Evolutionary conservation across 2,888 invertebrate genomes (phyloP), one percentile per base, ranked within the genome.

Genomic region (Rhogogaster chlorosoma): DNA sequence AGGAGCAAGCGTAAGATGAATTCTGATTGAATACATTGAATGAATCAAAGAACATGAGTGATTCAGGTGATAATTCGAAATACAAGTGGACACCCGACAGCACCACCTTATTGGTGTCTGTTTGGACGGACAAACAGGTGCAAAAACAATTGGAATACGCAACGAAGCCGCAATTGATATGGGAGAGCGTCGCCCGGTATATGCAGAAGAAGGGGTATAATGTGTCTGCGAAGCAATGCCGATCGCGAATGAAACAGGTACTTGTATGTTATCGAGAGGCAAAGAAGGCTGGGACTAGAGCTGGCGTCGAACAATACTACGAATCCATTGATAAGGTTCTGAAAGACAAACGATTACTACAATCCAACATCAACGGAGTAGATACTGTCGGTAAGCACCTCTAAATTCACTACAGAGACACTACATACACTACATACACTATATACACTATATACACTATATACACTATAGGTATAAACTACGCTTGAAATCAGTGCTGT

Each of bases 31-130:
- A 49, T 49, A 49, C 18, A 32, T 15, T 12, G 10, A 12, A 26
- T 61, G 7, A 84, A 12, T 12, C 15, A 49, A 45, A 6, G n/a
- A 86, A 87, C 7, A 92, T 92, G 91, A 92, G 91, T 84, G 92
- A 92, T 83, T 88, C 88, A 49, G 89, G 91, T 26, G 91, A 92
- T 4, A 88, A 86, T 83, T 53, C 85, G 2, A 93, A 93, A 85
- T 93, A 93, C 85, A 93, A 93, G 85, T 93, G 93, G 93, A 92
- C 92, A 0, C 92, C 92, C 0, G 93, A 93, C 61, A 93, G 93
- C 83, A 93, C 93, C 2, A 88, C 92, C 22, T 88, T 93, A 7
- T 87, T 93, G 53, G 93, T 93, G 12, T 93, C 93, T 6, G 91
- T 93, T 4, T 93, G 93, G 93, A 91, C 93, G 0, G 93, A 93